Conservation (phyloP, 53 echinoderm and acorn worm genomes). For the Paracentrotus lividus region DNA sequence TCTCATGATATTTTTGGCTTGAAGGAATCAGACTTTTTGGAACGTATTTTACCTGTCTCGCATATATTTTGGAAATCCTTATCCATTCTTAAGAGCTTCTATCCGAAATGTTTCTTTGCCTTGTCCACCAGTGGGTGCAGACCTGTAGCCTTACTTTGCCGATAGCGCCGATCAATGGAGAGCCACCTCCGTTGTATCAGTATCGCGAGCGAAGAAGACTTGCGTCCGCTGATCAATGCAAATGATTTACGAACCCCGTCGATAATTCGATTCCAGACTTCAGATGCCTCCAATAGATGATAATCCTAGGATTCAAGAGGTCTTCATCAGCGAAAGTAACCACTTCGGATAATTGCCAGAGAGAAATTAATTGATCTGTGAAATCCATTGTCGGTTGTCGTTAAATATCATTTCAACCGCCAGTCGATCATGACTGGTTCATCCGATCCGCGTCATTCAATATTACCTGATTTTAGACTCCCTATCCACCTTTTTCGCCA, state of each 20-base stretch:
- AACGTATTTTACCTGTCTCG: slow-evolving; percentile 43
- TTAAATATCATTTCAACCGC: too few species aligned
- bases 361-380: background rate
- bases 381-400: background rate
- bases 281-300: background rate
- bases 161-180: background rate
- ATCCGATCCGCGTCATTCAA: too few species aligned
- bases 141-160: background rate
- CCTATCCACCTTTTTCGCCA: background rate
- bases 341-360: background rate
- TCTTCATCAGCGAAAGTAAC: background rate
- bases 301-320: background rate
- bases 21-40: too few species aligned
- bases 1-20: too few species aligned
- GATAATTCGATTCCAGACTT: background rate
- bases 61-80: background rate
- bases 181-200: background rate
- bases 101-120: background rate
- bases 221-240: background rate
- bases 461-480: too few species aligned
- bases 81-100: background rate
- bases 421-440: background rate
- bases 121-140: background rate
- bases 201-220: background rate
- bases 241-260: background rate